Percentiles rank a stretch among this genome's conserved stretches.
Conservation (phyloP, 2,113 vertebrate genomes). For the Peromyscus maniculatus region DNA sequence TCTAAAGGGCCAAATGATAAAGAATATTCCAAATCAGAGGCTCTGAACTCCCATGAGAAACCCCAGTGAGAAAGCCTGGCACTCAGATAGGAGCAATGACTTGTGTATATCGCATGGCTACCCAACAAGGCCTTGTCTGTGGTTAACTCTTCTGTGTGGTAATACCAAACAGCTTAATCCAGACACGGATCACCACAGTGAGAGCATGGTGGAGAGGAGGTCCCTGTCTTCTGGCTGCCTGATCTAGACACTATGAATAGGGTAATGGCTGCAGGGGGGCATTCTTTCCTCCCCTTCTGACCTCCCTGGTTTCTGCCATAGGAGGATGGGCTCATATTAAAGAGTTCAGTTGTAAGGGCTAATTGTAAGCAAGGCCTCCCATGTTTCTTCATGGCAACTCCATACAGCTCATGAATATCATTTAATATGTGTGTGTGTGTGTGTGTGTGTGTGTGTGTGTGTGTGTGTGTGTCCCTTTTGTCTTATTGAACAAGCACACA, state of each 20-base stretch:
- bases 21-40: not conserved
- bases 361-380: not conserved
- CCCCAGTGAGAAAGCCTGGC: not conserved
- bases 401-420: not conserved
- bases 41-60: not conserved
- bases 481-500: not conserved
- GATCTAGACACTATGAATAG: not conserved
- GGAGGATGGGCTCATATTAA: not conserved
- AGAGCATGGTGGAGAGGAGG: not conserved
- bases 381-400: not conserved
- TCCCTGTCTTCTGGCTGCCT: not conserved
- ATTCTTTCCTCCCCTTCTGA: not conserved
- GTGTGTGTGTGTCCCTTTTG: not conserved
- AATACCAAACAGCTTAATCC: not conserved
- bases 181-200: not conserved
- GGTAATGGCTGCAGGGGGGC: fast-evolving
- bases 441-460: not conserved
- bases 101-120: not conserved
- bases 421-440: not conserved
- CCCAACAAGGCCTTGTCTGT: not conserved
- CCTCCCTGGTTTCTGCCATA: not conserved
- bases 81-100: not conserved
- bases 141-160: not conserved
- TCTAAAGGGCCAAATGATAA: slow-evolving; percentile 10
- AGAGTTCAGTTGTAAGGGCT: not conserved